Percentiles rank a stretch among this genome's conserved stretches.
Conservation (phyloP, 2,888 invertebrate species). For the Cacoxenus indagator region DNA sequence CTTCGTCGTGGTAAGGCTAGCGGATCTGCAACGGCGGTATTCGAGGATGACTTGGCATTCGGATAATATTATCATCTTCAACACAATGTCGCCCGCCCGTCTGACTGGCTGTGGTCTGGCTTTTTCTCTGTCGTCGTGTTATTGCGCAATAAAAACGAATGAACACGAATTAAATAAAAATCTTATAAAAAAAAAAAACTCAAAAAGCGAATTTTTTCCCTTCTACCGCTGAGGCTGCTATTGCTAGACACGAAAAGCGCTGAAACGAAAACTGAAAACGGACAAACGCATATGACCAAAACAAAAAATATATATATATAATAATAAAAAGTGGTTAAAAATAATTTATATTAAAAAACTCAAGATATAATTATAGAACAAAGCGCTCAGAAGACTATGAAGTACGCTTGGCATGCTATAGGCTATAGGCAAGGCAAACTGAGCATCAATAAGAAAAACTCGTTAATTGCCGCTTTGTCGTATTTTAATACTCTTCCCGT, state of each 20-base stretch:
- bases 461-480: too few species aligned
- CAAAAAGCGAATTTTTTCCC: not conserved
- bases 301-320: not conserved
- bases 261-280: not conserved
- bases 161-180: not conserved
- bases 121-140: not conserved
- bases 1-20: not conserved
- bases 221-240: too few species aligned
- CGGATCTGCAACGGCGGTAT: too few species aligned
- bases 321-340: conserved; percentile 11
- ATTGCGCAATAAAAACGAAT: conserved; percentile 17
- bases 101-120: not conserved
- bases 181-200: too few species aligned
- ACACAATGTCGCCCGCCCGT: not conserved
- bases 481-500: too few species aligned
- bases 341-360: conserved; percentile 17
- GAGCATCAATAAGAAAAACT: too few species aligned
- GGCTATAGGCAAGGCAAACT: not conserved
- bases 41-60: not conserved
- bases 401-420: not conserved
- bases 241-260: not conserved
- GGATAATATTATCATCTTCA: not conserved
- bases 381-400: not conserved
- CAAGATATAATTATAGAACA: not conserved
- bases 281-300: too few species aligned